Evolutionary conservation across 92 coral and sea anemone genomes (phyloP), one percentile per base, ranked within the genome.

Genomic region (Phenganax stokvisi): DNA sequence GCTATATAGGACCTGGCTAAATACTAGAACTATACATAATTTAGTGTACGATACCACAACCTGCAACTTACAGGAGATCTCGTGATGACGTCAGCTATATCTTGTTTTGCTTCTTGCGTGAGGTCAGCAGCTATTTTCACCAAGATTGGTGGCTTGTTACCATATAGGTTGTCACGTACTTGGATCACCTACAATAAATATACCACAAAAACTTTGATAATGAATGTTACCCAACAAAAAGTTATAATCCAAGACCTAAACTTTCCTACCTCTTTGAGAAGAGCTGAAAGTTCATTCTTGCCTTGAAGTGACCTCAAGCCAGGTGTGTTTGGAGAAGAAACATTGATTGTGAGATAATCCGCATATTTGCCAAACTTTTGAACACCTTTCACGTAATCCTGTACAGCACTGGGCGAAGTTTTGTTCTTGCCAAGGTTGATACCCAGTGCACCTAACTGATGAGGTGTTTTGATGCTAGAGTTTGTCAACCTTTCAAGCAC

Each of bases 81-180:
- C 5, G 89, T 92, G 10, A 96, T 82, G 4, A 96, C 99, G 74
- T 87, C 83, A 15, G 97, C 99, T 72, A 96, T 92, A 75, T 96
- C 99, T 69, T 88, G 85, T 83, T 88, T 96, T 72, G 92, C 97
- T 70, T 92, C 81, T 65, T 77, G 80, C 13, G 92, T 90, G 10
- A 92, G 89, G 80, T 96, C 99, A 10, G 99, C 96, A 76, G 96
- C 97, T 75, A 96, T 96, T 81, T 96, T 96, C 10, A 96, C 97
- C 66, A 96, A 17, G 63, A 96, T 60, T n/a, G 99, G 97, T 16
- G 75, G 90, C 76, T 72, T 65, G 51, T 87, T 59, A 53, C 28
- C 57, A 6, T 90, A 89, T 68, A 89, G 61, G 10, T 72, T 60
- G 64, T 80, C 85, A 56, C 98, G 97, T 58, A 88, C 94, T 65